Conservation (phyloP, 64 coral and sea anemone species). For the Exaiptasia diaphana region DNA sequence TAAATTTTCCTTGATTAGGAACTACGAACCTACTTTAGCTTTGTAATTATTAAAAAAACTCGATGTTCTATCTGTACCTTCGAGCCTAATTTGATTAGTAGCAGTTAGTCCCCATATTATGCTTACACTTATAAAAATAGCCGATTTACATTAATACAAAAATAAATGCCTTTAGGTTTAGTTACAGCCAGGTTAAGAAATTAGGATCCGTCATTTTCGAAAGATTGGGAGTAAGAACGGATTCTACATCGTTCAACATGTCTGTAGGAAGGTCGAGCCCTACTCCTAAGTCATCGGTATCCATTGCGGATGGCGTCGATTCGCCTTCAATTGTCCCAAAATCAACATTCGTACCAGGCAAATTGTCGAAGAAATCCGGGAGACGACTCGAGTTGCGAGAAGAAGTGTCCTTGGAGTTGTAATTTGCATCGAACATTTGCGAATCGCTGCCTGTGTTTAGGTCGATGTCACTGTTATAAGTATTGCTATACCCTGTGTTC, state of each 20-base stretch:
- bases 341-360: constrained; percentile 96
- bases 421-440: constrained; percentile 80
- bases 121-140: constrained; percentile 14
- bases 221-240: constrained; percentile 63
- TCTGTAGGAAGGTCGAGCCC: constrained; percentile 84
- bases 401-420: constrained; percentile 76
- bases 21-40: not conserved
- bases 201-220: constrained; percentile 64
- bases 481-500: constrained; percentile 28
- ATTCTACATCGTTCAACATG: constrained; percentile 91
- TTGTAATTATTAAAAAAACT: not conserved
- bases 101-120: constrained; percentile 1
- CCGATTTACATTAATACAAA: not conserved
- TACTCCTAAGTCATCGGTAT: constrained; percentile 93
- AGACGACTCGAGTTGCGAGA: constrained; percentile 44
- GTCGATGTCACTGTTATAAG: constrained; percentile 63
- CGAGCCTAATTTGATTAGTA: not conserved
- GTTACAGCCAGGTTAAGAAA: constrained; percentile 81
- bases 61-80: not conserved
- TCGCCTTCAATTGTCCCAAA: constrained; percentile 84
- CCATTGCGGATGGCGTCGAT: constrained; percentile 76
- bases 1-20: not conserved
- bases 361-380: constrained; percentile 85
- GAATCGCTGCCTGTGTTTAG: constrained; percentile 60
- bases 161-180: not conserved